A percentile compares a stretch with the other conserved stretches of the same genome.
Conservation (phyloP, 2,113 vertebrate genomes). For the Callospermophilus lateralis region DNA sequence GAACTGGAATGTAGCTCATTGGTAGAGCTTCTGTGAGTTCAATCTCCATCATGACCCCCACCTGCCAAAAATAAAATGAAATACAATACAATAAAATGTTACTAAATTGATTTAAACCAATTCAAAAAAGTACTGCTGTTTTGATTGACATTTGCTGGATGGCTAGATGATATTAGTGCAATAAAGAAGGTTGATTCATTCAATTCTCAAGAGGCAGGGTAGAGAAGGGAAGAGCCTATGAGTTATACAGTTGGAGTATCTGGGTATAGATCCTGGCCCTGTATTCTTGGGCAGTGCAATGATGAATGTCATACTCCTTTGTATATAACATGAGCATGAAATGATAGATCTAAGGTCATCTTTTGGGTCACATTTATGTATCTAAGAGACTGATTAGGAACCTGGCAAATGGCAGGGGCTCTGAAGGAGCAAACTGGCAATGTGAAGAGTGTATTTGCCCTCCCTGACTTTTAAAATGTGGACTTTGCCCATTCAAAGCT, state of each 20-base stretch:
- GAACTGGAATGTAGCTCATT: too few relatives aligned
- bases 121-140: not conserved
- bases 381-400: not conserved
- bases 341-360: not conserved
- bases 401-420: not conserved
- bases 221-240: not conserved
- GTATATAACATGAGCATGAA: not conserved
- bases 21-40: too few relatives aligned
- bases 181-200: not conserved
- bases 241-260: not conserved
- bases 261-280: not conserved
- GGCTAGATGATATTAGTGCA: not conserved
- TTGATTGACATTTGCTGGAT: not conserved
- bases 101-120: not conserved
- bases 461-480: not conserved
- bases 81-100: not conserved
- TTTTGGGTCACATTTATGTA: not conserved
- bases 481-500: not conserved
- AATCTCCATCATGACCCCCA: too few relatives aligned
- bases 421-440: not conserved
- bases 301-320: not conserved
- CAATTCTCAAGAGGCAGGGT: not conserved
- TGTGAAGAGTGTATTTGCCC: not conserved
- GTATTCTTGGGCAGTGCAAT: rapidly evolving
- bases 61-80: too few relatives aligned